Evolutionary conservation across 2,797 vertebrate species (phyloP), one percentile per base, ranked within the genome.

Genomic region (Peromyscus aztecus): DNA sequence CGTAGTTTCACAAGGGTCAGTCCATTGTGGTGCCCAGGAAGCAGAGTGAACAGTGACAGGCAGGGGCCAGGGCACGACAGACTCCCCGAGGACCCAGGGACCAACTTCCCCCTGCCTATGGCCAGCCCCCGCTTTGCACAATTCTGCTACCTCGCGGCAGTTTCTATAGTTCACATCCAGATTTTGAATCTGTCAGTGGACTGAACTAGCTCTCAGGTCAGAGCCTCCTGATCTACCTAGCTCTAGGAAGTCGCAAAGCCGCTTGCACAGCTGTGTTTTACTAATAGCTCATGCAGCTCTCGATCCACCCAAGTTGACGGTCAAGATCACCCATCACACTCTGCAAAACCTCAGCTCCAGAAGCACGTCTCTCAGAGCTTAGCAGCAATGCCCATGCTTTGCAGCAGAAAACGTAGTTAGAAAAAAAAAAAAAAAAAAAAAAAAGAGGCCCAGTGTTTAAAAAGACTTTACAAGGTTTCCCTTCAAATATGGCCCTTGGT

Each of bases 331-430:
- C 37, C 12, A 34, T 23, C 17, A 34, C 49, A 43, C 1, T 34
- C 40, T 69, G 46, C 65, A 88, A 65, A 85, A 52, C 73, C 34
- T 65, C 88, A 78, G 91, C 52, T 11, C 77, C 57, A 80, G 57
- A 89, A 86, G 75, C 2, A 14, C 80, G 55, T 34, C 81, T 89
- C 86, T 86, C 46, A 75, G 94, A 86, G 17, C 57, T 57, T 59
- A 86, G 27, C 12, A 92, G 92, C 37, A 63, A 23, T 46, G 67
- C 3, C 59, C 10, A 57, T 34, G 19, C 65, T 63, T 19, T 4
- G 43, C 90, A 93, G 78, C 34, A 93, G 37, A 91, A 96, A 88
- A 82, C 17, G 29, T 2, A 86, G 34, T 37, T 77, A 57, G 52
- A n/a, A n/a, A n/a, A n/a, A 9, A 46, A 46, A 46, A 46, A 46